Percentiles rank a stretch among this genome's conserved stretches.
phyloP scores from a whole-genome alignment of 2,797 vertebrate species.

The Aeoliscus strigatus region DNA sequence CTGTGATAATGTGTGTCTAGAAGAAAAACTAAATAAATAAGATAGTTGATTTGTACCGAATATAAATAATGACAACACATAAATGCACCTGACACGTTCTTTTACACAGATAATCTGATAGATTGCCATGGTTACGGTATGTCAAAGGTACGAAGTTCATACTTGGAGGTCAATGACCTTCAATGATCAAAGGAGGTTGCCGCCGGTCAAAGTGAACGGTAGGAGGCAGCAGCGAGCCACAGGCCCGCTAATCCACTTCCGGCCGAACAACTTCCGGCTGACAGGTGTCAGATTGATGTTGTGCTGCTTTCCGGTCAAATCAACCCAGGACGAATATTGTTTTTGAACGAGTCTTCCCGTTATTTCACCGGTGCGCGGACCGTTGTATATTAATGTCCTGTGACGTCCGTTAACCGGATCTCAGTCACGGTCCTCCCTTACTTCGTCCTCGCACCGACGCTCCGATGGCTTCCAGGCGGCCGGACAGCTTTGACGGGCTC shows the following conservation, averaged over 20 bases:
- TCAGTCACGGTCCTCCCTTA: not conserved
- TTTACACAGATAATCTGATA: too few relatives aligned
- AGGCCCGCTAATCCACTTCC: too few relatives aligned
- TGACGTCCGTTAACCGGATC: not conserved
- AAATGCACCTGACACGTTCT: too few relatives aligned
- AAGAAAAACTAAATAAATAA: too few relatives aligned
- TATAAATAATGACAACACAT: too few relatives aligned
- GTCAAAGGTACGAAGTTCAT: too few relatives aligned
- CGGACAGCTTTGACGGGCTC: slow-evolving; percentile 87
- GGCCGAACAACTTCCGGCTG: slow-evolving; percentile 23
- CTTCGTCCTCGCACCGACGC: not conserved
- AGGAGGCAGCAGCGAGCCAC: slow-evolving; percentile 1
- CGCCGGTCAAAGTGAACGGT: not conserved
- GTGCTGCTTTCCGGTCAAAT: slow-evolving; percentile 27
- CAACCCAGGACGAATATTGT: not conserved
- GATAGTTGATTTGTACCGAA: too few relatives aligned
- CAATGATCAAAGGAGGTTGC: too few relatives aligned
- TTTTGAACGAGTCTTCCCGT: not conserved
- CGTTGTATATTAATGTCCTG: not conserved
- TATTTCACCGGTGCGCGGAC: not conserved
- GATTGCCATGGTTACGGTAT: too few relatives aligned
- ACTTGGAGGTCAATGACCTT: too few relatives aligned
- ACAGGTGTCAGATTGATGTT: slow-evolving; percentile 24
- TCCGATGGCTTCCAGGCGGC: slow-evolving; percentile 84
- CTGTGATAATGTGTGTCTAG: too few relatives aligned